Base-by-base conservation (phyloP, 1,140 invertebrate genomes). In the Lysiphlebus fabarum region DNA sequence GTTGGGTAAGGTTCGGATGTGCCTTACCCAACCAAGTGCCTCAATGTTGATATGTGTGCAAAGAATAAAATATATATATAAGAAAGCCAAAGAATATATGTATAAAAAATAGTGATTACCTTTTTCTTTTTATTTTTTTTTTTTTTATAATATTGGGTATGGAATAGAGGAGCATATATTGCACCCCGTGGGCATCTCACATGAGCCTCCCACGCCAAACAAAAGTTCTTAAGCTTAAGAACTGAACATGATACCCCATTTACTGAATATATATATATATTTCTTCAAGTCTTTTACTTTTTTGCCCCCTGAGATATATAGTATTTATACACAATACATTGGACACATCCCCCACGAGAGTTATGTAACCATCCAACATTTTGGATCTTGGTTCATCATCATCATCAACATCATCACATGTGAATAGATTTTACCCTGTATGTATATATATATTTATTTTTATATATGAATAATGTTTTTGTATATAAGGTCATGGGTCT, bases 241-340 rank as follows among this genome's bases (percentile, higher is more conserved):
- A 74, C 71, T 76, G 75, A 79, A 78, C 76, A 77, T 78, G 76
- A 79, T 78, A 76, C 70, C 76, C 75, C 74, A 77, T 78, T 78
- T 78, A 79, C 75, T 65, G 68, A 67, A 47, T 56, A 68, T 67
- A 70, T 70, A 70, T 72, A 76, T 73, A 78, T 76, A 77, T 76
- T 77, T 77, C 70, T 70, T 51, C 49, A 73, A 76, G 71, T 76
- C 26, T 12, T 45, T 45, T 9, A 49, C 17, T 26, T 26, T 40
- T 48, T 49, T 12, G 17, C 17, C 17, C 17, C 17, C 17, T 26
- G 17, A 26, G 17, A 26, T 26, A 26, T 26, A 26, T 1, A 2
- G 4, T 26, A 26, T 26, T 2, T 26, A 26, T 26, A 26, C 17
- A 26, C 17, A 26, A 26, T 26, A 26, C 17, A 26, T 26, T 26